Evolutionary conservation across 2,797 vertebrate genomes (phyloP), one percentile per base, ranked within the genome.

Genomic region (Betta splendens): DNA sequence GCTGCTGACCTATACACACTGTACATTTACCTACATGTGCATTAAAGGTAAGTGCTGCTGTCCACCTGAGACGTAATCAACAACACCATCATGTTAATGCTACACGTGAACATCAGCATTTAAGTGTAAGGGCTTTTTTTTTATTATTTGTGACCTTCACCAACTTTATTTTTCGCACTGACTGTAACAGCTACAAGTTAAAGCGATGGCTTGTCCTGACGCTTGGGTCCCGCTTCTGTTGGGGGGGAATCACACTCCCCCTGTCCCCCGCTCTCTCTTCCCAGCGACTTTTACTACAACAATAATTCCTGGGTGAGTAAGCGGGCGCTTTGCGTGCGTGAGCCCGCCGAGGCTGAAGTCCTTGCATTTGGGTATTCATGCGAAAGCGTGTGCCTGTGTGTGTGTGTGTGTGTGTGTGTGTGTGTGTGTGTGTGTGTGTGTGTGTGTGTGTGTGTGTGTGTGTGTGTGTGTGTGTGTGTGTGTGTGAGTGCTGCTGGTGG

Each of bases 291-390:
- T 75, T 83, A 84, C 81, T 67, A 85, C 67, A 62, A 51, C 47
- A n/a, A 81, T 84, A 76, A 84, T 72, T 77, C 64, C 70, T 72
- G 77, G 67, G 71, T 59, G 80, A 84, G 79, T 74, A 72, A 72
- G 80, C 54, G 54, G 71, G 68, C 46, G 80, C 73, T 81, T 57
- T 50, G 75, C 77, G 79, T 78, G 75, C 64, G 59, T 81, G 87
- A 84, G 79, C 69, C 69, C 62, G 83, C 60, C 49, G 10, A 63
- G 79, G 85, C 75, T 65, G 46, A 77, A 54, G 78, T 71, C 80
- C 67, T n/a, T 55, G 80, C 81, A 81, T 88, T 87, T 85, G 87
- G 54, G 82, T 16, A 81, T 74, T 83, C 83, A 81, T 80, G 83
- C 77, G 64, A 84, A 66, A 85, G 77, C 55, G 50, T n/a, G n/a